These are phyloP conservation scores for Aphelinus atriplicis DNA, from an alignment of 1,140 invertebrate genomes.

Conservation along the genomic window DNA sequence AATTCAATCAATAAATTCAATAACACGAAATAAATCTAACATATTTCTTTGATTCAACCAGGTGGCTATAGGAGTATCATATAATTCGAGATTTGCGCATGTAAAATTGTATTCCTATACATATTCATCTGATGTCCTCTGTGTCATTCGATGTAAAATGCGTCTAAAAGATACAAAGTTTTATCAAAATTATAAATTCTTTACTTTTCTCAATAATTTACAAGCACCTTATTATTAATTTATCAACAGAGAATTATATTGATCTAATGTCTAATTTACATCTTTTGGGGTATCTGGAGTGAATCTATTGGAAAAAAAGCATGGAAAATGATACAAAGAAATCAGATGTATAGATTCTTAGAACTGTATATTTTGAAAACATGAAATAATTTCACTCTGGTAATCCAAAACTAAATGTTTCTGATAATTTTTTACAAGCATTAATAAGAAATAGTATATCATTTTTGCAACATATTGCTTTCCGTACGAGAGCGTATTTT, in stretches of 20 bases:
- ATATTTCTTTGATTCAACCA: slow-evolving; percentile 32
- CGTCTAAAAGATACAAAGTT: no score
- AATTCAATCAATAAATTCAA: neutral
- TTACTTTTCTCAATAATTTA: no score
- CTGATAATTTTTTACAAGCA: slow-evolving; percentile 38
- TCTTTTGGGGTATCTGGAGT: no score
- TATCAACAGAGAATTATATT: no score
- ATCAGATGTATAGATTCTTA: slow-evolving; percentile 28
- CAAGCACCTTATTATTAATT: no score
- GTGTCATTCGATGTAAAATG: slow-evolving; percentile 19
- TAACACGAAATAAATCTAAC: slow-evolving; percentile 2
- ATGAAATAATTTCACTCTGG: slow-evolving; percentile 39
- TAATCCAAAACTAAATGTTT: slow-evolving; percentile 53
- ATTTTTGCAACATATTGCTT: slow-evolving; percentile 20
- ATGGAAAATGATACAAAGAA: slow-evolving; percentile 31
- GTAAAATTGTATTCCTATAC: slow-evolving; percentile 17
- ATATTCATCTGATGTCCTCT: slow-evolving; percentile 37
- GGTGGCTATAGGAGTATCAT: neutral
- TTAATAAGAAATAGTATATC: slow-evolving; percentile 29
- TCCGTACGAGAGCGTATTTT: slow-evolving; percentile 29
- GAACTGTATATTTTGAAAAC: slow-evolving; percentile 33
- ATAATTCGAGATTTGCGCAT: slow-evolving; percentile 31
- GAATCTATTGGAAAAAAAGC: neutral
- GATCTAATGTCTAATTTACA: no score
- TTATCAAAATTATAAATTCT: no score